Evolutionary conservation across 2,888 invertebrate species (phyloP), one percentile per base, ranked within the genome.

Genomic region (Trichopria drosophilae): DNA sequence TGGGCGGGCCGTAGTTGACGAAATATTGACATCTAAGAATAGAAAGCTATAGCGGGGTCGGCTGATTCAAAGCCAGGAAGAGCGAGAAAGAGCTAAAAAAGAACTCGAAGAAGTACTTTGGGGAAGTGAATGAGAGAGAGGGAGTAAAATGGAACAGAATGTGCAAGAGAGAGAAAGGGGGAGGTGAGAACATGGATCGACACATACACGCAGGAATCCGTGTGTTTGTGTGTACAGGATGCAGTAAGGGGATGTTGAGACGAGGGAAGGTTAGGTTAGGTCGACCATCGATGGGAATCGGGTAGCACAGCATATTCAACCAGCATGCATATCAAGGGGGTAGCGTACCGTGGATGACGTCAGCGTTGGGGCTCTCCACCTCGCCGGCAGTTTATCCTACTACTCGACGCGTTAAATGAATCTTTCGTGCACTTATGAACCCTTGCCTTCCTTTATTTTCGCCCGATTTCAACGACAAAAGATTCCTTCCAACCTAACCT

Each of bases 1-100:
- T 60, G 64, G 64, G 63, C 64, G 62, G 65, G 64, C 62, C 64
- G 62, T 67, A 69, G 71, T 70, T 71, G 71, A 72, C 72, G 71
- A 72, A 72, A 72, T 72, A 72, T 72, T 72, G 72, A 72, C 71
- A 71, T 72, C 68, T 67, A 68, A 71, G 70, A 72, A 72, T 71
- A 72, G 68, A 71, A 71, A 69, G 67, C 62, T 62, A 61, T 60
- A 63, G 63, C 61, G 58, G 59, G 60, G 59, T 54, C 52, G 57
- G 54, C 59, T 9, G 26, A 26, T 26, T 9, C 12, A 26, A 10
- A 10, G 26, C 12, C 9, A 53, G 46, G 49, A 46, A 45, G 50
- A 53, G 47, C 44, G 46, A 37, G 44, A 18, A 42, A 18, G 48
- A 40, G 35, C 42, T 36, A 45, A 47, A 43, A 54, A 51, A 28